Evolutionary conservation across 2,797 vertebrate genomes (phyloP).

Genomic region (Pelodytes ibericus): DNA sequence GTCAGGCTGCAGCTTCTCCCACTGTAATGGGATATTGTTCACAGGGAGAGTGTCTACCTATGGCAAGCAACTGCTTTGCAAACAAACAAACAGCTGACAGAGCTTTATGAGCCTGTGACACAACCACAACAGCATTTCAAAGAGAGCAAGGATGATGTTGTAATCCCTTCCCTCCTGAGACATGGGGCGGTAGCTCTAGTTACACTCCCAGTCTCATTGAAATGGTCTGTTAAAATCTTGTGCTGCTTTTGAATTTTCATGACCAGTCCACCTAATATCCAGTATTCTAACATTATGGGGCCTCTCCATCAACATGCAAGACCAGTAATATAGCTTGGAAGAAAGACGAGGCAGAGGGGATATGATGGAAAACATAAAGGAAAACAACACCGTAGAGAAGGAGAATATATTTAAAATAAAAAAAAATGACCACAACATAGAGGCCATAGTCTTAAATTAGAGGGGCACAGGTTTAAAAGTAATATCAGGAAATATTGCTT

Average conservation of each 20-base stretch:
- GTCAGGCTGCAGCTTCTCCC: slow-evolving; percentile 28
- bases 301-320: too few relatives aligned
- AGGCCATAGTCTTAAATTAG: too few relatives aligned
- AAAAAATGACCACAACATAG: too few relatives aligned
- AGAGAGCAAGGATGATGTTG: slow-evolving; percentile 11
- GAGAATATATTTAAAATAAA: too few relatives aligned
- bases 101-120: slow-evolving; percentile 25
- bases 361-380: too few relatives aligned
- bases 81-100: slow-evolving; percentile 47
- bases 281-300: not conserved
- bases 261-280: not conserved
- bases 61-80: slow-evolving; percentile 21
- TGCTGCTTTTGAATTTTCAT: slow-evolving; percentile 1
- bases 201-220: not conserved
- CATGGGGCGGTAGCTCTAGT: slow-evolving; percentile 7
- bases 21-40: accelerated
- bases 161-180: slow-evolving; percentile 27
- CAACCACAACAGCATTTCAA: slow-evolving; percentile 15
- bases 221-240: not conserved
- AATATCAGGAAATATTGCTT: too few relatives aligned
- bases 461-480: too few relatives aligned
- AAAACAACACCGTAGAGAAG: too few relatives aligned
- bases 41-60: slow-evolving; percentile 25
- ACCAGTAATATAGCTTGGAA: too few relatives aligned
- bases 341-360: too few relatives aligned